Evolutionary conservation across 2,797 vertebrate genomes (phyloP).

Genomic region (Odontamblyopus rebecca): DNA sequence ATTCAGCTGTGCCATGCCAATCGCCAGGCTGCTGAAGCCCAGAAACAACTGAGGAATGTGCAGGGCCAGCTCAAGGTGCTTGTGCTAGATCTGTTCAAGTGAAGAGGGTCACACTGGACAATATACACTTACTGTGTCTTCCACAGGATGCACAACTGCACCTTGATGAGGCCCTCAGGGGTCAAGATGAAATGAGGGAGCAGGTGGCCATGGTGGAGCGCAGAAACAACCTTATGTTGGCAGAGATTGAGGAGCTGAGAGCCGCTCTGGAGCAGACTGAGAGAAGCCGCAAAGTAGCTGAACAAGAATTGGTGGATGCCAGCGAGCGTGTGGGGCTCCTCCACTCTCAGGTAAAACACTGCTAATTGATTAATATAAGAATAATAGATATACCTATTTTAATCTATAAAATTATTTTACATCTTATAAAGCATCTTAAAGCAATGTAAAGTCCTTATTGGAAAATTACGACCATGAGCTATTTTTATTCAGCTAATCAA

Average conservation of each 20-base stretch:
- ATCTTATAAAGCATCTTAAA: too few species aligned
- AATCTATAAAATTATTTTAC: not conserved
- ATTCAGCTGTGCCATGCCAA: conserved; percentile 86
- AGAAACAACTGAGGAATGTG: conserved; percentile 84
- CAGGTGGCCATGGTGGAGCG: conserved; percentile 86
- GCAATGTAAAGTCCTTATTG: not conserved
- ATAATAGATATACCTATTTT: not conserved
- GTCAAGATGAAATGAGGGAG: conserved; percentile 86
- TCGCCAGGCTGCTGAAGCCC: conserved; percentile 81
- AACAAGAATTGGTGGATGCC: conserved; percentile 85
- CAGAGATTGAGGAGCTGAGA: conserved; percentile 87
- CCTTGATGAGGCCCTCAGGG: conserved; percentile 82
- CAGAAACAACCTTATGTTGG: conserved; percentile 85
- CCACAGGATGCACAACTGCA: conserved; percentile 84
- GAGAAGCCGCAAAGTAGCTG: conserved; percentile 80
- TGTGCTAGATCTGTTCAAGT: not conserved
- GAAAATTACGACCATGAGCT: too few species aligned
- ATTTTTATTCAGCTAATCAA: too few species aligned
- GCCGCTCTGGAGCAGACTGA: conserved; percentile 86
- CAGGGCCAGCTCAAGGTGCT: conserved; percentile 86
- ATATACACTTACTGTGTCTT: not conserved
- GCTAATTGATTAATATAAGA: not conserved
- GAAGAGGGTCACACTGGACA: not conserved
- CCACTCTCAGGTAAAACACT: conserved; percentile 67
- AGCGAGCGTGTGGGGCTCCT: conserved; percentile 84